Conservation (phyloP, 2,113 vertebrate genomes). For the Ariopsis seemanni region DNA sequence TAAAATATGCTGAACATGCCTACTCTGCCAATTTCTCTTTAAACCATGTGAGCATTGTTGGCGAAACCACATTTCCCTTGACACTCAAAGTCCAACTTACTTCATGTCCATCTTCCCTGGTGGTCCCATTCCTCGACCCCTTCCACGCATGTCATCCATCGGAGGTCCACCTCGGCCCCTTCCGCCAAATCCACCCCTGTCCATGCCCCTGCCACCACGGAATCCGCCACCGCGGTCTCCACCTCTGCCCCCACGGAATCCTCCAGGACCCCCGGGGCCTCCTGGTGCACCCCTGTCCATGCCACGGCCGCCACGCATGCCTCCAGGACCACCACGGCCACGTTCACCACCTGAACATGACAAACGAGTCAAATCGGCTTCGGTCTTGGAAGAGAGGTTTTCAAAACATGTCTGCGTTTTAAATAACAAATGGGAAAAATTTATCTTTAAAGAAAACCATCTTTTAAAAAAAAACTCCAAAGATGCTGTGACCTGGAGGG, state of each 20-base stretch:
- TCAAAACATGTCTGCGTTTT: neutral
- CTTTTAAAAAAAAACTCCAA: neutral
- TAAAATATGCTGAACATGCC: too few relatives aligned
- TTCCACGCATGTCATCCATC: conserved; percentile 90
- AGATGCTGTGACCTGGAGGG: conserved; percentile 76
- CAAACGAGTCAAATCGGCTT: conserved; percentile 41
- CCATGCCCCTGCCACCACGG: conserved; percentile 88
- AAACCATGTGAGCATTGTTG: neutral
- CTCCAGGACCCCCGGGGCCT: conserved; percentile 82
- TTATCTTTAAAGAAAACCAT: too few relatives aligned
- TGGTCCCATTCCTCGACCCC: conserved; percentile 69
- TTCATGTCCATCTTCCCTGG: conserved; percentile 63
- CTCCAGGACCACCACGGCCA: conserved; percentile 87
- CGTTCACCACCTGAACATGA: conserved; percentile 76
- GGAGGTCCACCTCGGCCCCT: conserved; percentile 83
- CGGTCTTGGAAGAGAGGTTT: neutral
- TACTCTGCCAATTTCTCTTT: neutral
- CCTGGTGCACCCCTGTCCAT: conserved; percentile 89
- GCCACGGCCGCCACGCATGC: conserved; percentile 87
- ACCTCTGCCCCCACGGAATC: conserved; percentile 89
- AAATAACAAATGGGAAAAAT: neutral
- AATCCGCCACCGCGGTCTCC: conserved; percentile 85
- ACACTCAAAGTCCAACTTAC: conserved; percentile 35
- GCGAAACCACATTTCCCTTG: neutral
- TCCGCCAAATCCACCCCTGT: conserved; percentile 86